phyloP scores from a whole-genome alignment of 2,113 vertebrate species.

The Bujurquina vittata region DNA sequence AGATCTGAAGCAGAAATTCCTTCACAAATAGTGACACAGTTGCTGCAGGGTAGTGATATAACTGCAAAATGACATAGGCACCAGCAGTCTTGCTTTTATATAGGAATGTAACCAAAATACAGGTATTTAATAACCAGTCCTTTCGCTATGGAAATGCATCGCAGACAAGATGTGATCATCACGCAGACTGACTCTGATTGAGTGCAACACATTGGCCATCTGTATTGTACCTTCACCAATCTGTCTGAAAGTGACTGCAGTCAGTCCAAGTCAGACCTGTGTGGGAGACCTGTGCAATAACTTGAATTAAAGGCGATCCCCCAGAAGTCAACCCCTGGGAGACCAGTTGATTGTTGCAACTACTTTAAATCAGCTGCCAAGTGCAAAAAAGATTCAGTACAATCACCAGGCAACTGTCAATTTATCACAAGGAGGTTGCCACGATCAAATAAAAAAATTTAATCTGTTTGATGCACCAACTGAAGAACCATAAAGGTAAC shows the following conservation, averaged over 20 bases:
- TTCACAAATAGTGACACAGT: too few relatives aligned
- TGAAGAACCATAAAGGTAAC: background rate
- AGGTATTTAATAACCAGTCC: too few relatives aligned
- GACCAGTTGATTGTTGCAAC: background rate
- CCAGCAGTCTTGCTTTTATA: too few relatives aligned
- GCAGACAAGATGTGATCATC: background rate
- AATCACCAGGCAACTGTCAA: too few relatives aligned
- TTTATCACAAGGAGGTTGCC: background rate
- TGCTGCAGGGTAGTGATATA: too few relatives aligned
- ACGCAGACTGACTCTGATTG: background rate
- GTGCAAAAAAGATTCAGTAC: background rate
- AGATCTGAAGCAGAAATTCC: too few relatives aligned
- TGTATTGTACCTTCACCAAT: background rate
- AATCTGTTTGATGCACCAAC: background rate
- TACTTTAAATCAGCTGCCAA: background rate
- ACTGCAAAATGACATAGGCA: too few relatives aligned
- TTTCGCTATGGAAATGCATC: background rate
- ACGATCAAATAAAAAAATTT: background rate
- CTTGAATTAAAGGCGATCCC: too few relatives aligned
- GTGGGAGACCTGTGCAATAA: background rate
- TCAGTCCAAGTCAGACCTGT: background rate
- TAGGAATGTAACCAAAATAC: too few relatives aligned
- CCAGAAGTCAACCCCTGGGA: background rate
- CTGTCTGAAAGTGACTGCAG: background rate
- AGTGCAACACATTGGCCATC: background rate